A percentile compares a stretch with the other conserved stretches of the same genome.
Conservation (phyloP, 2,113 vertebrate genomes). For the Thalassarche chlororhynchos region DNA sequence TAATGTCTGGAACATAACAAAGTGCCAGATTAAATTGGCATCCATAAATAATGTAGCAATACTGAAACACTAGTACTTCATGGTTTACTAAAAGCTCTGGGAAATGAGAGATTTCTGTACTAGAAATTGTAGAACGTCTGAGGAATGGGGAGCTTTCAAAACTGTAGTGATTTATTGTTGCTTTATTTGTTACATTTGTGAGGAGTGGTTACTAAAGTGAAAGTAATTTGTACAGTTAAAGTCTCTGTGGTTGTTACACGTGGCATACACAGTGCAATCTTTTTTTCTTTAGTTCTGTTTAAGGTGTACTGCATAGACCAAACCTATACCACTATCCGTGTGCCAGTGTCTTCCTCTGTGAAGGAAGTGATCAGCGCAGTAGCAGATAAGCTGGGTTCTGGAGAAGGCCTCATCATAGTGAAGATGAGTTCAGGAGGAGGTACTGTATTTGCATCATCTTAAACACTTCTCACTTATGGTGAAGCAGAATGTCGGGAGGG, state of each 20-base stretch:
- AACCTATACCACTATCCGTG: slow-evolving; percentile 95
- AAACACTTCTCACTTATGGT: neutral
- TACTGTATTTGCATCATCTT: slow-evolving; percentile 63
- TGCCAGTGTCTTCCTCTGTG: slow-evolving; percentile 87
- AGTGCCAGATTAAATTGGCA: neutral
- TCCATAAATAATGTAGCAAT: neutral
- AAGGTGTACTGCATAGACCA: slow-evolving; percentile 97
- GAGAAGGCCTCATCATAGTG: slow-evolving; percentile 90
- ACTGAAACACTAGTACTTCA: neutral
- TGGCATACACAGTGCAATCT: neutral
- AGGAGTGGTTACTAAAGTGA: neutral
- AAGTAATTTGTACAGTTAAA: neutral
- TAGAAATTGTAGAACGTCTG: neutral
- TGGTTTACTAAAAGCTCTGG: neutral
- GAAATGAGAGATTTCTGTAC: neutral
- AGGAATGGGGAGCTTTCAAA: neutral
- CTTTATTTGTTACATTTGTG: neutral
- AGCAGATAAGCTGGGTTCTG: slow-evolving; percentile 93
- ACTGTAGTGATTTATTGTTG: neutral
- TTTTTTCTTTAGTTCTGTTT: slow-evolving; percentile 86
- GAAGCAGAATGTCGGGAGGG: neutral
- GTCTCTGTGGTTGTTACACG: rapidly evolving
- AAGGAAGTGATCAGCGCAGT: slow-evolving; percentile 90
- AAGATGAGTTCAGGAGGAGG: slow-evolving; percentile 96
- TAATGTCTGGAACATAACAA: neutral